Percentiles rank a stretch among this genome's conserved stretches.
Evolutionary conservation across 2,888 invertebrate genomes (phyloP).

Genomic region (Spisula subtruncata): DNA sequence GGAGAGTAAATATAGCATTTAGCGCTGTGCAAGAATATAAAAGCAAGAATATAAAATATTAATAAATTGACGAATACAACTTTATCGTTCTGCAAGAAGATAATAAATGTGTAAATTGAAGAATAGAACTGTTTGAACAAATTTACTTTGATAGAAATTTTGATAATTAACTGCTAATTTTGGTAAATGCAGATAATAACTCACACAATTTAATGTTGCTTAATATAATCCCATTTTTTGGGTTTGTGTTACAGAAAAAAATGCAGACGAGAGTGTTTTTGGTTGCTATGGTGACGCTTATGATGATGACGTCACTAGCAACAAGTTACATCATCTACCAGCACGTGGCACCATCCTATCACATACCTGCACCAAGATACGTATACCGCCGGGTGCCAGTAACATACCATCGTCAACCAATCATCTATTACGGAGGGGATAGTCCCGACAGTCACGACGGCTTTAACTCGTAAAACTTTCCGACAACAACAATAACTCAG

Average conservation of each 20-base stretch:
- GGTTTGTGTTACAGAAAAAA: conserved; percentile 18
- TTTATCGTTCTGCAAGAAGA: too few relatives aligned
- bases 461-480: background rate
- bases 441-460: conserved; percentile 32
- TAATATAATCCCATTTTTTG: too few relatives aligned
- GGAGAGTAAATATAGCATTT: too few relatives aligned
- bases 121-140: too few relatives aligned
- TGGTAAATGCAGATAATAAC: too few relatives aligned
- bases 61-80: too few relatives aligned
- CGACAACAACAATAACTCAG: background rate
- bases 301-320: background rate
- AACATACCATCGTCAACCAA: conserved; percentile 25
- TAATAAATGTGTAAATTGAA: too few relatives aligned
- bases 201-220: too few relatives aligned
- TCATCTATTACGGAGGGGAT: conserved; percentile 54
- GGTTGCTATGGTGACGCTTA: background rate
- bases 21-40: too few relatives aligned
- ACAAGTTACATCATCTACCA: conserved; percentile 43
- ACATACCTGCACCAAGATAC: conserved; percentile 11
- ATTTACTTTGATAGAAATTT: too few relatives aligned
- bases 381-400: conserved; percentile 34
- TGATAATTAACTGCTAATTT: too few relatives aligned
- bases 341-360: background rate
- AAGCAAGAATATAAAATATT: too few relatives aligned
- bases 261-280: conserved; percentile 32